Evolutionary conservation across 2,888 invertebrate genomes (phyloP).

Genomic region (Zygothrica quintamaculata): DNA sequence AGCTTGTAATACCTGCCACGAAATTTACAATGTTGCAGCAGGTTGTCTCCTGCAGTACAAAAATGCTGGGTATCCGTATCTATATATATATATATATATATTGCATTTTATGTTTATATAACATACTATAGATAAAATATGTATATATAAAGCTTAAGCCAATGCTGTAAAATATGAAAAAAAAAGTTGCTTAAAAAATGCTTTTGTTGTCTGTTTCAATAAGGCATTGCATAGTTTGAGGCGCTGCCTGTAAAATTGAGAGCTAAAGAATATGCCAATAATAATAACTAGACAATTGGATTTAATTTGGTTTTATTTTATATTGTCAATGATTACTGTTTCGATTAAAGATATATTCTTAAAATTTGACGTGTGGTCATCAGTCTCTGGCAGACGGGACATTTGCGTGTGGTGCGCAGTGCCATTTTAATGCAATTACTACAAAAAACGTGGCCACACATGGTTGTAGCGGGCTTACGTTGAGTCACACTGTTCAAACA

Average conservation of each 20-base stretch:
- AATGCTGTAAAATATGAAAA: too few relatives aligned
- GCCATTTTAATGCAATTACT: slow-evolving; percentile 45
- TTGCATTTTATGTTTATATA: slow-evolving; percentile 38
- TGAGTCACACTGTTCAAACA: slow-evolving; percentile 38
- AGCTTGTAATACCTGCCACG: slow-evolving; percentile 55
- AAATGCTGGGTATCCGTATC: slow-evolving; percentile 10
- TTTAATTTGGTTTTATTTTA: too few relatives aligned
- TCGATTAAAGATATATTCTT: slow-evolving; percentile 43
- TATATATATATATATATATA: slow-evolving; percentile 39
- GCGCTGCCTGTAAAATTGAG: too few relatives aligned
- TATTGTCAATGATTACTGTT: too few relatives aligned
- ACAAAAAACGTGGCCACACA: slow-evolving; percentile 61
- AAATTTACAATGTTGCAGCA: slow-evolving; percentile 77
- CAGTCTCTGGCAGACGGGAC: slow-evolving; percentile 51
- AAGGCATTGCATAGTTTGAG: too few relatives aligned
- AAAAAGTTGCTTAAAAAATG: too few relatives aligned
- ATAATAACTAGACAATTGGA: too few relatives aligned
- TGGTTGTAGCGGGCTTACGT: slow-evolving; percentile 47
- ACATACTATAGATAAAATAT: neutral
- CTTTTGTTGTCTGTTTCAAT: too few relatives aligned
- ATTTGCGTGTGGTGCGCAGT: slow-evolving; percentile 36
- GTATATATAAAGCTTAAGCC: too few relatives aligned
- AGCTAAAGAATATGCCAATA: too few relatives aligned
- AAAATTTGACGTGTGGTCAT: slow-evolving; percentile 27
- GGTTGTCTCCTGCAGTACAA: slow-evolving; percentile 29